Percentiles rank a stretch among this genome's conserved stretches.
Conservation (phyloP, 2,888 invertebrate genomes). For the Melanophora roralis region DNA sequence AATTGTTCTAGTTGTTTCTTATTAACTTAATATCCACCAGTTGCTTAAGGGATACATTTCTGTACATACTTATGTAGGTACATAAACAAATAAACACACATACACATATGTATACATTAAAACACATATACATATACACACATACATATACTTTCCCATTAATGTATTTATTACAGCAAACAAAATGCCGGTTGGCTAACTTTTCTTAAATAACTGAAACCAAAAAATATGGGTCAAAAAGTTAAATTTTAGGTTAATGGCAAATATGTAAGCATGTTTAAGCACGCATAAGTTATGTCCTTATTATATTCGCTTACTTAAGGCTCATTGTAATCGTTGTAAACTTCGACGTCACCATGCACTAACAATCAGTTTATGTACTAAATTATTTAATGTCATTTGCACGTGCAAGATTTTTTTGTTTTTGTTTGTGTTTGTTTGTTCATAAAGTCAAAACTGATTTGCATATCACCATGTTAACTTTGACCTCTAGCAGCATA, state of each 20-base stretch:
- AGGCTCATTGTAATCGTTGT: conserved; percentile 22
- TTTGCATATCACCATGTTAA: conserved; percentile 56
- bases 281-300: conserved; percentile 46
- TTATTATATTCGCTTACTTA: conserved; percentile 27
- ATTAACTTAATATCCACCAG: conserved; percentile 46
- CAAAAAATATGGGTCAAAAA: conserved; percentile 46
- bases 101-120: not conserved
- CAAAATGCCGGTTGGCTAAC: conserved; percentile 42
- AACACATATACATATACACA: too few relatives aligned
- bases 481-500: conserved; percentile 61
- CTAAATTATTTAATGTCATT: conserved; percentile 41
- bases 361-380: conserved; percentile 35
- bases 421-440: too few relatives aligned
- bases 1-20: conserved; percentile 25
- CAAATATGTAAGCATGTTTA: conserved; percentile 28
- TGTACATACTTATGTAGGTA: not conserved
- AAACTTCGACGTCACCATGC: conserved; percentile 1
- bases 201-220: conserved; percentile 33
- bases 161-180: not conserved
- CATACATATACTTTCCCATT: not conserved
- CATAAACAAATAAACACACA: not conserved
- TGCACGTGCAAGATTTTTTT: conserved; percentile 39
- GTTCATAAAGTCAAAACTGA: conserved; percentile 25
- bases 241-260: conserved; percentile 50
- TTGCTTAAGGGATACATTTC: conserved; percentile 30